phyloP scores from a whole-genome alignment of 2,113 vertebrate species.

The Peromyscus polionotus region DNA sequence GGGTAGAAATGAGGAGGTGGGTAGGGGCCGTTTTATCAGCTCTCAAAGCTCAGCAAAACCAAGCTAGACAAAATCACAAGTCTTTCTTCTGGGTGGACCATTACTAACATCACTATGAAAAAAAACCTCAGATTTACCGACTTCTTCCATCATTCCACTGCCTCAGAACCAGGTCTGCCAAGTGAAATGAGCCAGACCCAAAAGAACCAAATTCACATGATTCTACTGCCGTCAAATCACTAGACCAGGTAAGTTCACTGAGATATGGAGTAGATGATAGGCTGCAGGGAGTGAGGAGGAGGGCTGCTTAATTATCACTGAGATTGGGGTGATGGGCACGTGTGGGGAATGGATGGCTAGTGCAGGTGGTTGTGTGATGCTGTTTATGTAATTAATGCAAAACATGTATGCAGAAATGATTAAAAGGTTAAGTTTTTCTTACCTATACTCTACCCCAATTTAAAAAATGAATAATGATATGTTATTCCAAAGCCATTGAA shows the following conservation, averaged over 20 bases:
- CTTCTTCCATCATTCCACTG: background rate
- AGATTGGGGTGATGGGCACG: background rate
- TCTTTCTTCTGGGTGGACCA: background rate
- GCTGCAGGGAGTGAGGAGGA: background rate
- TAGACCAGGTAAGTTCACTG: background rate
- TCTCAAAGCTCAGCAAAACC: slow-evolving; percentile 6
- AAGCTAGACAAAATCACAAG: background rate
- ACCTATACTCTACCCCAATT: slow-evolving; percentile 27
- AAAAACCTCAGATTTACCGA: background rate
- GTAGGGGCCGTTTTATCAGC: background rate
- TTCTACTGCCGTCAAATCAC: background rate
- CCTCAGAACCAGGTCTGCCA: background rate
- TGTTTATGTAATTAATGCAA: slow-evolving; percentile 4
- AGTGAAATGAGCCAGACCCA: background rate
- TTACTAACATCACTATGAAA: background rate
- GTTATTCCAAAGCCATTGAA: slow-evolving; percentile 1
- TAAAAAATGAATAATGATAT: slow-evolving; percentile 31
- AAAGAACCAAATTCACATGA: background rate
- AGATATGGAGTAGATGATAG: background rate
- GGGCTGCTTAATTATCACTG: background rate
- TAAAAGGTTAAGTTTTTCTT: background rate
- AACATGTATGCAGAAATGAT: background rate
- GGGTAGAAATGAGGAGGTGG: background rate
- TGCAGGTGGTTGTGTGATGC: background rate
- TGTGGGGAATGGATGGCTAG: background rate